Evolutionary conservation across 2,888 invertebrate genomes (phyloP).

Genomic region (Andrena dorsata): DNA sequence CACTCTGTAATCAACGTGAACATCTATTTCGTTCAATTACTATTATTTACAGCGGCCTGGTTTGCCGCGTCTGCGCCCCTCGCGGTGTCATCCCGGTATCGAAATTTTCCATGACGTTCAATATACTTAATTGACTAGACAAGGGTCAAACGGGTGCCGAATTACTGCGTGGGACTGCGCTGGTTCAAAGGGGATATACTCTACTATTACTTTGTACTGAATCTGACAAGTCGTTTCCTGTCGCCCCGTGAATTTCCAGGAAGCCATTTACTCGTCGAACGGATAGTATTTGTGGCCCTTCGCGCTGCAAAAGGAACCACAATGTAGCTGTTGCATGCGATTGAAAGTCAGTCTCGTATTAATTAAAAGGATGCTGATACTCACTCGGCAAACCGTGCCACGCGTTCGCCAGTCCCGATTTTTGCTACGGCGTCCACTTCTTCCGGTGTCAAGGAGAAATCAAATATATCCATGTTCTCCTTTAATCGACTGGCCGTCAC

Average conservation of each 20-base stretch:
- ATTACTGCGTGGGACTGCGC: constrained; percentile 47
- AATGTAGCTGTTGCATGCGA: background rate
- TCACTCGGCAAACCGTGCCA: constrained; percentile 88
- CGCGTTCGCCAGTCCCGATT: constrained; percentile 88
- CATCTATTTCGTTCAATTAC: background rate
- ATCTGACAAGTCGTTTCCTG: constrained; percentile 60
- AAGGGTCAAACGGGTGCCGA: constrained; percentile 63
- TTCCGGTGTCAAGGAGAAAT: constrained; percentile 87
- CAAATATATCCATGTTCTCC: constrained; percentile 89
- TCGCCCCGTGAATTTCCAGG: constrained; percentile 9
- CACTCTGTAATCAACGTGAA: background rate
- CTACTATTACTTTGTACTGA: constrained; percentile 39
- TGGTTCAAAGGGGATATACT: constrained; percentile 55
- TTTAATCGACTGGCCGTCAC: constrained; percentile 87
- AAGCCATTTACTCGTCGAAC: constrained; percentile 55
- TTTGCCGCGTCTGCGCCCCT: background rate
- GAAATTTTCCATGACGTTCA: constrained; percentile 62
- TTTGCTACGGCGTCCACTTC: constrained; percentile 84
- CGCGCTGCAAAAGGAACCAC: constrained; percentile 64
- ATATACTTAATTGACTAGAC: constrained; percentile 64
- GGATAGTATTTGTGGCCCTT: constrained; percentile 76
- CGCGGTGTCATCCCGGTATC: constrained; percentile 35
- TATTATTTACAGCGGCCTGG: background rate
- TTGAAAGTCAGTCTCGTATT: background rate
- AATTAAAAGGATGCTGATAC: constrained; percentile 74